Percentiles rank a stretch among this genome's conserved stretches.
Conservation (phyloP, 2,797 vertebrate genomes). For the Siniperca scherzeri region DNA sequence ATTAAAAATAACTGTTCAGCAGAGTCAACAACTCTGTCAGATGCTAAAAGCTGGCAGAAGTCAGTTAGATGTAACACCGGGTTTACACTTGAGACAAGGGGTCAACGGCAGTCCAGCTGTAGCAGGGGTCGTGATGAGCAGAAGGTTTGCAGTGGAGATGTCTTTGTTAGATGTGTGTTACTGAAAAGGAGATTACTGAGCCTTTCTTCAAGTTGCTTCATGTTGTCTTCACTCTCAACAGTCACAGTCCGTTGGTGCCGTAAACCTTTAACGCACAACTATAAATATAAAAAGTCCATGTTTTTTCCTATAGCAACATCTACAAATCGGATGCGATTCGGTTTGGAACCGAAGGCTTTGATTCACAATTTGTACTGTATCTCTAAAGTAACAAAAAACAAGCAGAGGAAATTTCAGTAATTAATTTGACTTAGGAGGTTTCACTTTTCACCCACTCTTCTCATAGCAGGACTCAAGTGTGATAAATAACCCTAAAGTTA, state of each 20-base stretch:
- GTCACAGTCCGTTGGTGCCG: not conserved
- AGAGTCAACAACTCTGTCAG: not conserved
- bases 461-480: not conserved
- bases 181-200: not conserved
- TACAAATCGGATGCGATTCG: not conserved
- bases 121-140: not conserved
- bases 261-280: not conserved
- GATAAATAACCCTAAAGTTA: slow-evolving; percentile 5
- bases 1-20: not conserved
- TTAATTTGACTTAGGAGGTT: not conserved
- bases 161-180: not conserved
- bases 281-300: not conserved
- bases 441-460: not conserved
- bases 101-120: not conserved
- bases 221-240: not conserved
- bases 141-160: not conserved
- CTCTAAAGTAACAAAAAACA: not conserved
- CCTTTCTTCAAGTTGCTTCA: not conserved
- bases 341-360: not conserved
- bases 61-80: not conserved
- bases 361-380: not conserved
- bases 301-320: not conserved
- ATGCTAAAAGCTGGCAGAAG: not conserved
- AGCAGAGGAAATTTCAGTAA: not conserved
- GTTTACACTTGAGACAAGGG: not conserved